phyloP scores from a whole-genome alignment of 1,140 invertebrate genomes.

The Aradophagus sp. region DNA sequence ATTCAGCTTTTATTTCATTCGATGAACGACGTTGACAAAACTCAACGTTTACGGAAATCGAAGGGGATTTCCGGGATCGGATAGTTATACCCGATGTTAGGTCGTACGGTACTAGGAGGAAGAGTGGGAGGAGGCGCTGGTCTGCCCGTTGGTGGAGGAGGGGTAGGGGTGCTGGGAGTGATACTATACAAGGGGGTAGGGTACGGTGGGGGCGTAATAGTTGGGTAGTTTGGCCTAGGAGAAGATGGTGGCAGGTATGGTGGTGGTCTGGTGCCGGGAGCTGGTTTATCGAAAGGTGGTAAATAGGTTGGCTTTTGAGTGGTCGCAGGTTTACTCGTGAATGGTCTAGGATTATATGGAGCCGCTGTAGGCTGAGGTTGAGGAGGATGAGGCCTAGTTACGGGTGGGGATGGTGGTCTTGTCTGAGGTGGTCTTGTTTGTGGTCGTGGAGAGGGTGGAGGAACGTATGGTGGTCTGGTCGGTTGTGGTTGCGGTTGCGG shows the following conservation, averaged over 20 bases:
- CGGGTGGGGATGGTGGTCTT: constrained; percentile 16
- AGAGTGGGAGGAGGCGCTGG: constrained; percentile 62
- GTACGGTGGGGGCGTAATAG: constrained; percentile 62
- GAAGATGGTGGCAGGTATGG: constrained; percentile 65
- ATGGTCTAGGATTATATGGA: too few species aligned
- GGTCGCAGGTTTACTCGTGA: constrained; percentile 14
- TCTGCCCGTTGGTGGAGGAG: constrained; percentile 56
- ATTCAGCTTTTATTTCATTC: constrained; percentile 5
- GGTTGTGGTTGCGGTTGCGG: constrained; percentile 2
- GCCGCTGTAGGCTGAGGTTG: not conserved
- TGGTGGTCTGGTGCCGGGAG: constrained; percentile 52
- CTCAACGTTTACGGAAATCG: constrained; percentile 61
- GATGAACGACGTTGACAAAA: not conserved
- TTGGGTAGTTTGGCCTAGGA: constrained; percentile 57
- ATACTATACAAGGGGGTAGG: constrained; percentile 62
- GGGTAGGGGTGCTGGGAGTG: constrained; percentile 61
- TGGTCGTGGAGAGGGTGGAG: constrained; percentile 13
- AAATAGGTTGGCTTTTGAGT: constrained; percentile 24
- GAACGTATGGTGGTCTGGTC: not conserved
- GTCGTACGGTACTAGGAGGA: constrained; percentile 63
- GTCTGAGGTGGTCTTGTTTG: constrained; percentile 5
- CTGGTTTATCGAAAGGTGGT: constrained; percentile 22
- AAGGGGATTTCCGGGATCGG: constrained; percentile 69
- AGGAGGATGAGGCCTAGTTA: constrained; percentile 8
- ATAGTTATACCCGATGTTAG: constrained; percentile 66